Percentiles rank a stretch among this genome's conserved stretches.
These are phyloP conservation scores for Plutomurus gul DNA, from an alignment of 1,140 invertebrate species.

Conservation along the genomic window DNA sequence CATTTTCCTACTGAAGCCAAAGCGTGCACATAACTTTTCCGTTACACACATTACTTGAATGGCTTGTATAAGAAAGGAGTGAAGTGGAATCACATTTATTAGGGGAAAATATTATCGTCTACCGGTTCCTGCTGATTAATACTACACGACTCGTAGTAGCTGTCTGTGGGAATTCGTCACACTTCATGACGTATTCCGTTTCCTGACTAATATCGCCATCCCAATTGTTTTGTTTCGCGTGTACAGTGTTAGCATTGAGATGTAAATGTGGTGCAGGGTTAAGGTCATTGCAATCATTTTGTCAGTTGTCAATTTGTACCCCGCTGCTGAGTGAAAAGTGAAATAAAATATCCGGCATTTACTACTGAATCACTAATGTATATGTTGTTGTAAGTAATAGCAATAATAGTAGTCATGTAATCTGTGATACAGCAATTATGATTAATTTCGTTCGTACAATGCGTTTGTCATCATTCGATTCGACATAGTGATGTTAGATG, in stretches of 20 bases:
- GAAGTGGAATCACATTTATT: no score
- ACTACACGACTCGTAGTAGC: not conserved
- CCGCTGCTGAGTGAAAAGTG: not conserved
- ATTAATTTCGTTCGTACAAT: no score
- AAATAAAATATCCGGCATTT: not conserved
- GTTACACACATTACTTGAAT: no score
- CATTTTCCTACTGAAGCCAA: not conserved
- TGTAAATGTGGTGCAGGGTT: slow-evolving; percentile 19
- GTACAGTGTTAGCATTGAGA: slow-evolving; percentile 15
- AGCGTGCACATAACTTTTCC: no score
- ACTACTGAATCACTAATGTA: not conserved
- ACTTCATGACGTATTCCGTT: not conserved
- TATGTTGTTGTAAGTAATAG: no score
- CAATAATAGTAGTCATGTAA: no score
- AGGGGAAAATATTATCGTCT: slow-evolving; percentile 5
- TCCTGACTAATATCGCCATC: slow-evolving; percentile 12
- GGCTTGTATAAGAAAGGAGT: no score
- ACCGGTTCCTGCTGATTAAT: slow-evolving; percentile 16
- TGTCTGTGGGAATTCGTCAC: not conserved
- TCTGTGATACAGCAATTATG: no score
- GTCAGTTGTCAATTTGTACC: not conserved
- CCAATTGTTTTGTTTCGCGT: slow-evolving; percentile 2
- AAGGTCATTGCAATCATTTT: slow-evolving; percentile 27
- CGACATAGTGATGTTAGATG: no score
- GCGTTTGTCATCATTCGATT: no score